Base-by-base conservation (phyloP, 1,140 invertebrate genomes). In the Trachymyrmex septentrionalis region DNA sequence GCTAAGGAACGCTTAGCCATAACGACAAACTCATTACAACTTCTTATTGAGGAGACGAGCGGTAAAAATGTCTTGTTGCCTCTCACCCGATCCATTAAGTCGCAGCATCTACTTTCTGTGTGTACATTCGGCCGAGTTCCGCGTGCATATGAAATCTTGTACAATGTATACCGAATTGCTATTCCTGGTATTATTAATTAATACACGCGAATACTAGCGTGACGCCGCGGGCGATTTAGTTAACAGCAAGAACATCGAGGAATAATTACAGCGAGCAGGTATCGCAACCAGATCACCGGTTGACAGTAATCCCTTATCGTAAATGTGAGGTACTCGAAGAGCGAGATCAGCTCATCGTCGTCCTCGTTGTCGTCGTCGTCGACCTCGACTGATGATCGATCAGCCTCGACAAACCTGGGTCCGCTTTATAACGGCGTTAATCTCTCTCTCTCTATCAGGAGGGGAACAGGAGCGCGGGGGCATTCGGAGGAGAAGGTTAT, bases 381-480 rank as follows among this genome's bases (percentile, higher is more conserved):
- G 59, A 78, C 59, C 76, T 78, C 76, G 24, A 66, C 75, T 66
- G 81, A 88, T 88, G 89, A 90, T 90, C 89, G 89, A 90, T 90
- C 89, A 90, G 88, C 64, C 86, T 86, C 81, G 88, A 90, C 81
- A 76, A 90, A 90, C 89, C 53, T 72, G 64, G 55, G 81, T 27
- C 71, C 64, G 86, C 61, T 88, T 90, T 76, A 84, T 90, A 90
- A 88, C 89, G 76, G 86, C 71, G 59, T 86, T 90, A 90, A 90
- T 90, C 86, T 90, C 88, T 87, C 86, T 90, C 88, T 87, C 85
- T 84, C 82, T 90, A 90, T 63, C 88, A 72, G 75, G 59, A 71
- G 53, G 53, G 77, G 34, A 53, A 34, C 73, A 61, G 24, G 71
- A 85, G 69, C 53, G 78, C 67, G 75, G 57, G 64, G 86, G 86